phyloP scores from a whole-genome alignment of 2,888 invertebrate genomes.

The Malachius bipustulatus region DNA sequence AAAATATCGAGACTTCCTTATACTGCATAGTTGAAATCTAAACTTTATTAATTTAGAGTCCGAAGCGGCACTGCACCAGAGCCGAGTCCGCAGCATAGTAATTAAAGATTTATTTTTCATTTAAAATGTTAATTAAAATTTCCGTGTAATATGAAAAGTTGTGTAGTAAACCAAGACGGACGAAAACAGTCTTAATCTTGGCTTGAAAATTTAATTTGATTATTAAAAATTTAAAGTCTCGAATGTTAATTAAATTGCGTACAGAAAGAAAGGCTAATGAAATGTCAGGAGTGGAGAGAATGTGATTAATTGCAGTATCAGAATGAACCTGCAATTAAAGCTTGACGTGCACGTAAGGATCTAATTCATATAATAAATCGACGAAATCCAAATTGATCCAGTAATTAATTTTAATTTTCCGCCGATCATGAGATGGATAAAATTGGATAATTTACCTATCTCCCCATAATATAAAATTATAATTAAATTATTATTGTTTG shows the following conservation, averaged over 20 bases:
- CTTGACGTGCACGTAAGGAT: not conserved
- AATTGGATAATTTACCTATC: no score
- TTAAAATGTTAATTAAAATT: conserved; percentile 23
- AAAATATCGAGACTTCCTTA: no score
- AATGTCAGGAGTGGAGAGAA: conserved; percentile 37
- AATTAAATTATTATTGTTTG: no score
- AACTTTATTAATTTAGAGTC: no score
- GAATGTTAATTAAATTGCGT: conserved; percentile 40
- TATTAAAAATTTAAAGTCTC: conserved; percentile 38
- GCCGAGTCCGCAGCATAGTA: no score
- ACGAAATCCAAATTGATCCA: no score
- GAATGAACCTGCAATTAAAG: conserved; percentile 15
- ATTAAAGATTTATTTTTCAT: conserved; percentile 24
- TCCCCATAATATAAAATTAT: no score
- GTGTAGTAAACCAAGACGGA: conserved; percentile 25
- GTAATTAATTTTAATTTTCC: no score
- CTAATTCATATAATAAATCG: no score
- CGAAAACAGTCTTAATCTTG: conserved; percentile 26
- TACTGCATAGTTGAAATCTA: no score
- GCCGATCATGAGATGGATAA: no score
- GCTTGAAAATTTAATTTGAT: conserved; percentile 34
- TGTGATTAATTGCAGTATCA: conserved; percentile 38
- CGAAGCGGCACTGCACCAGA: no score
- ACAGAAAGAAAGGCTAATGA: conserved; percentile 37
- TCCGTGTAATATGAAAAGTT: conserved; percentile 20